Base-by-base conservation (phyloP, 2,797 vertebrate species). In the Aplochiton taeniatus region DNA sequence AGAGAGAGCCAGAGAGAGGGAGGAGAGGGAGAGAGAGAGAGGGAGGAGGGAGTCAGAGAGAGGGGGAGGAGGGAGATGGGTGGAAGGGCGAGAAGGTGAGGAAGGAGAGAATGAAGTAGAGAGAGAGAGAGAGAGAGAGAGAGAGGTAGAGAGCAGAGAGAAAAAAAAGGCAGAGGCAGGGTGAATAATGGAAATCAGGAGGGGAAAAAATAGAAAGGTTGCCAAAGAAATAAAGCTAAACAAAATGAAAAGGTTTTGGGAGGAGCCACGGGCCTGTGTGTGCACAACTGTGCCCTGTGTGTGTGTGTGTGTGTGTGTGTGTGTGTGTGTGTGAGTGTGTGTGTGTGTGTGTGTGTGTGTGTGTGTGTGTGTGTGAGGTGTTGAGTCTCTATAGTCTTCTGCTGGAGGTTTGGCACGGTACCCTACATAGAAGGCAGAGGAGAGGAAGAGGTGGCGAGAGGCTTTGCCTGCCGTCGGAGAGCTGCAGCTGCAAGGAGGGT, bases 41-140 rank as follows among this genome's bases (percentile, higher is more conserved):
- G 68, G 47, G 67, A 58, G 65, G 14, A 70, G 16, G 68, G 54
- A 60, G 55, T 63, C 46, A 46, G 52, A 44, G 56, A 45, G 19
- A 8, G 51, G 13, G 68, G 68, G 73, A 86, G 78, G 74, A 79
- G 74, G 76, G 66, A 80, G 76, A 72, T 49, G 76, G 47, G 11
- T 11, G 45, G 20, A 70, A 58, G 58, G 67, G 47, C 65, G 77
- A 50, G 62, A 42, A 51, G 60, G 64, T 46, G 43, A 60, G 68
- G 11, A 14, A 31, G 20, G n/a, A 6, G 62, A 68, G 62, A n/a
- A 8, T 4, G 48, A 50, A n/a, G 14, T 1, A 17, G 17, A 17
- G 14, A 16, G 49, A 31, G 49, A 31, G 31, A 31, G 31, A 31
- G 31, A 31, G 31, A 31, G 31, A 31, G 31, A 31, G 31, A 31